Conservation (phyloP, 2,113 vertebrate species). For the Chinchilla lanigera region DNA sequence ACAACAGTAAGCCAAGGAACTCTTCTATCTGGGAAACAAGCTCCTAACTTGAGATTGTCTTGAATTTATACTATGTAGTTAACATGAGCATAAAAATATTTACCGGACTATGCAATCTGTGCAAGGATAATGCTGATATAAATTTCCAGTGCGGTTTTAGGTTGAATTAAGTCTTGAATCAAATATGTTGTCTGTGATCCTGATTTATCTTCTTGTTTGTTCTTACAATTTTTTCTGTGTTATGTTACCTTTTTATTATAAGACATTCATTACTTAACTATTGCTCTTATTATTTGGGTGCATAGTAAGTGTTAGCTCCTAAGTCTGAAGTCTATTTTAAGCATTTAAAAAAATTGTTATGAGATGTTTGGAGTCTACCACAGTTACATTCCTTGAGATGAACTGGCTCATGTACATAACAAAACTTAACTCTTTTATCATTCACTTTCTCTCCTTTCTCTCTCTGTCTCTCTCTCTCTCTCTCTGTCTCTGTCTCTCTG, state of each 20-base stretch:
- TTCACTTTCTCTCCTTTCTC: neutral
- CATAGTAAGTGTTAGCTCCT: neutral
- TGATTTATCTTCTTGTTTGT: neutral
- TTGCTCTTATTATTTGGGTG: neutral
- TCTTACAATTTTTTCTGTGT: neutral
- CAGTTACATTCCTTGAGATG: neutral
- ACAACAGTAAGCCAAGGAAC: neutral
- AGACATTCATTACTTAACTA: neutral
- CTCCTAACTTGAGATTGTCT: neutral
- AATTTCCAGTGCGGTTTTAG: slow-evolving; percentile 3
- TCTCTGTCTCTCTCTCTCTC: neutral
- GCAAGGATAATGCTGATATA: neutral
- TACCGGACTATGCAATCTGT: neutral
- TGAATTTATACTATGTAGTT: neutral
- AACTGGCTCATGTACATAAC: neutral
- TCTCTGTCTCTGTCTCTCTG: too few relatives aligned
- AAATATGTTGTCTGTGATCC: neutral
- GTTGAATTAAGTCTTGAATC: neutral
- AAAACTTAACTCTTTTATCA: neutral
- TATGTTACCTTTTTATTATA: neutral
- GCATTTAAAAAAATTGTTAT: neutral
- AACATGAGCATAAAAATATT: neutral
- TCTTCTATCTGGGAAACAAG: neutral
- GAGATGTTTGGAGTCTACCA: neutral
- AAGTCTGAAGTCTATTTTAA: neutral